Evolutionary conservation across 2,888 invertebrate genomes (phyloP), one percentile per base, ranked within the genome.

Genomic region (Xestia rhomboidea): DNA sequence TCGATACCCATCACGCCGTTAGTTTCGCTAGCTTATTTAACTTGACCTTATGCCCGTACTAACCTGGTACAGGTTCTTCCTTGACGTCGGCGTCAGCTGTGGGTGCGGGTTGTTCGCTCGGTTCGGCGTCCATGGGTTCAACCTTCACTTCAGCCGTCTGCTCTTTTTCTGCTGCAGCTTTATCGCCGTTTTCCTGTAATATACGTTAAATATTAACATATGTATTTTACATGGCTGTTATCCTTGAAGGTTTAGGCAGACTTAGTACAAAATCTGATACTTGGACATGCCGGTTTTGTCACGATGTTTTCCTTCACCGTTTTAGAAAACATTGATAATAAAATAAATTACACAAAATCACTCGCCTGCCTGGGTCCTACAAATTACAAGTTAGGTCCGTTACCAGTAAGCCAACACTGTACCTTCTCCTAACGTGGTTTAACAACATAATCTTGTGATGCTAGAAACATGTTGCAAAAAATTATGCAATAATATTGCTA

Each of bases 111-210:
- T 27, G n/a, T 15, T 70, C 77, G 44, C 51, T 68, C 0, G 57
- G 68, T 21, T 87, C 82, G 2, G 78, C 66, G 2, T 87, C 85
- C 86, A 86, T 86, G 5, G 82, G 41, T 18, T 84, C 82, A 0
- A 11, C 30, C 62, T 76, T 82, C 0, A 62, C 49, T 15, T 79
- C 87, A 8, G 30, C 21, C 5, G 11, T 27, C 8, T 63, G 66
- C 13, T 60, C 62, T 51, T 44, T 51, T 18, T 70, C 79, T 30
- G 34, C n/a, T 49, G 30, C 49, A 44, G 44, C 41, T 38, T 83
- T 74, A 3, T 82, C 82, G 11, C 82, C 82, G 4, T 82, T 82
- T 34, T 82, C 82, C 82, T 82, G 62, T 15, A 71, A 21, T 27
- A 30, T 18, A 30, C 10, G 15, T 62, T 10, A 18, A 46, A 46